phyloP scores from a whole-genome alignment of 2,888 invertebrate species.

The Thumatha senex region DNA sequence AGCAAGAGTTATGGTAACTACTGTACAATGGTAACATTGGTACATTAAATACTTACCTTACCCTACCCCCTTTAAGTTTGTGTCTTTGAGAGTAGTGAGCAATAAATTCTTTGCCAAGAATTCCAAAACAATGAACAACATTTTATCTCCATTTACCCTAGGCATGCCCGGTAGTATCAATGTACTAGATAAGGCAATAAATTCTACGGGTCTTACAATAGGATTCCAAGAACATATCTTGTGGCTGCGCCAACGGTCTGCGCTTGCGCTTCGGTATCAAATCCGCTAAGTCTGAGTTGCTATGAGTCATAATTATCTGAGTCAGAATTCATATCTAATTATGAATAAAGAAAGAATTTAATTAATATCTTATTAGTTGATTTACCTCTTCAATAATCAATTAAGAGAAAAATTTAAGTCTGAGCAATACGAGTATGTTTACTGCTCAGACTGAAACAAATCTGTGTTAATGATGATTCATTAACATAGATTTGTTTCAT shows the following conservation, averaged over 20 bases:
- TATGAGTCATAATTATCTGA: conserved; percentile 69
- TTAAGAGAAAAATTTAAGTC: background rate
- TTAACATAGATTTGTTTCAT: background rate
- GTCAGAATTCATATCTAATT: conserved; percentile 57
- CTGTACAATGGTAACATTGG: no score
- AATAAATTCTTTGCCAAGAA: conserved; percentile 25
- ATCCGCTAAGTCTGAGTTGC: conserved; percentile 47
- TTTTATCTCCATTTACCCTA: conserved; percentile 41
- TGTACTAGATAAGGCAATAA: conserved; percentile 67
- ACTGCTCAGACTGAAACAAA: no score
- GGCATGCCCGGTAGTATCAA: conserved; percentile 48
- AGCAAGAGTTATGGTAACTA: no score
- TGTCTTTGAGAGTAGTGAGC: conserved; percentile 4
- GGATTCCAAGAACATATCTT: conserved; percentile 68
- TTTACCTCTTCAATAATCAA: conserved; percentile 13
- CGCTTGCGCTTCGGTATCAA: conserved; percentile 47
- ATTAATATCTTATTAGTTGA: conserved; percentile 27
- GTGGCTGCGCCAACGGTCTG: conserved; percentile 49
- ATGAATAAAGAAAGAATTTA: conserved; percentile 32
- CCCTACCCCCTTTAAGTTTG: no score
- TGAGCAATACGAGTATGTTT: no score
- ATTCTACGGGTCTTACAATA: conserved; percentile 70
- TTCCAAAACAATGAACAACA: conserved; percentile 35
- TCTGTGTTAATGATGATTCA: background rate
- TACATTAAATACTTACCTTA: no score